phyloP scores from a whole-genome alignment of 2,113 vertebrate genomes.

The Gallinago media region DNA sequence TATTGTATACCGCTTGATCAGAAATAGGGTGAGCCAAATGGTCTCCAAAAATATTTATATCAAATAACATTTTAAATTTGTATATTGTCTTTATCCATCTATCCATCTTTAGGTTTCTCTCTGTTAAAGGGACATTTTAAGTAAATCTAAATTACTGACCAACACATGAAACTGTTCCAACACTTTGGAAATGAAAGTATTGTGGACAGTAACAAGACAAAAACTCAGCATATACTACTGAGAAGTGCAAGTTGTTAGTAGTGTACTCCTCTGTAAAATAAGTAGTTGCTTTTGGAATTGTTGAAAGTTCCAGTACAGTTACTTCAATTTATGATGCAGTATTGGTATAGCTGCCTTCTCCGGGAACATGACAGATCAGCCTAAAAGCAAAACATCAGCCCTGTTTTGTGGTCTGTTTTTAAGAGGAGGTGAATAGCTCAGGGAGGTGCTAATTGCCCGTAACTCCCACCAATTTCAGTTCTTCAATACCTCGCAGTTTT shows the following conservation, averaged over 20 bases:
- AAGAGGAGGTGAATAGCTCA: neutral
- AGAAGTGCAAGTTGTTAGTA: neutral
- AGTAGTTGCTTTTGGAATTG: neutral
- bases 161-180: neutral
- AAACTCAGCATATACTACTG: neutral
- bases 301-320: neutral
- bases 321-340: neutral
- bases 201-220: neutral
- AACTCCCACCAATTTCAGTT: neutral
- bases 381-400: neutral
- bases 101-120: neutral
- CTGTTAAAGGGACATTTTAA: neutral
- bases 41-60: neutral
- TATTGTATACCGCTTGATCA: neutral
- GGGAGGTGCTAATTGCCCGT: neutral
- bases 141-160: neutral
- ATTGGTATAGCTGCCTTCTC: neutral
- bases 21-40: neutral
- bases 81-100: neutral
- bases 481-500: neutral
- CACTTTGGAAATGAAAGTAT: neutral
- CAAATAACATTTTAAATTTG: neutral
- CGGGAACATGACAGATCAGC: neutral
- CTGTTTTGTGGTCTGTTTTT: neutral
- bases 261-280: neutral